Percentiles rank a stretch among this genome's conserved stretches.
Conservation (phyloP, 2,797 vertebrate genomes). For the Ptychobarbus kaznakovi region DNA sequence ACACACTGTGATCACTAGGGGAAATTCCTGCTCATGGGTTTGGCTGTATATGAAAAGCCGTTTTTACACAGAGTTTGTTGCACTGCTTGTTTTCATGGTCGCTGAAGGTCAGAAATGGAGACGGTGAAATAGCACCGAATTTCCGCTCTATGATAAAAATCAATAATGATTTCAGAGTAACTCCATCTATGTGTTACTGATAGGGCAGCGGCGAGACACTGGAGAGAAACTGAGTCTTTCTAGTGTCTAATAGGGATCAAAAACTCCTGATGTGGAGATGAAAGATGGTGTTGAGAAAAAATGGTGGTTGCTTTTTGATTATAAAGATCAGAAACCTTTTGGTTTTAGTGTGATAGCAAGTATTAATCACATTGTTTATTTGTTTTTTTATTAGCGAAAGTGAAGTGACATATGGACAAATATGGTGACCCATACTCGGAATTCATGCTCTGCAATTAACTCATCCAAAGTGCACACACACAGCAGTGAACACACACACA, state of each 20-base stretch:
- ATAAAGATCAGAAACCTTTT: constrained; percentile 10
- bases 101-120: constrained; percentile 53
- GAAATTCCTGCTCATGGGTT: not conserved
- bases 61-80: constrained; percentile 3
- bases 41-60: not conserved
- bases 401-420: too few relatives aligned
- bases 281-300: constrained; percentile 2
- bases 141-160: constrained; percentile 46
- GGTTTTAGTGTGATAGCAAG: not conserved
- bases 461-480: too few relatives aligned
- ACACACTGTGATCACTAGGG: not conserved
- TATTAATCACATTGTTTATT: not conserved
- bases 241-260: constrained; percentile 16
- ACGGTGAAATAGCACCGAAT: constrained; percentile 26
- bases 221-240: constrained; percentile 17
- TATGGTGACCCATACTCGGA: too few relatives aligned
- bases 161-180: constrained; percentile 52
- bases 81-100: constrained; percentile 9
- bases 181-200: constrained; percentile 38
- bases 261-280: not conserved
- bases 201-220: not conserved
- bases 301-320: not conserved
- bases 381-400: not conserved
- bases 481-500: too few relatives aligned
- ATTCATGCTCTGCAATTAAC: too few relatives aligned